A percentile compares a stretch with the other conserved stretches of the same genome.
Conservation (phyloP, 2,888 invertebrate genomes). For the Chalcis sispes region DNA sequence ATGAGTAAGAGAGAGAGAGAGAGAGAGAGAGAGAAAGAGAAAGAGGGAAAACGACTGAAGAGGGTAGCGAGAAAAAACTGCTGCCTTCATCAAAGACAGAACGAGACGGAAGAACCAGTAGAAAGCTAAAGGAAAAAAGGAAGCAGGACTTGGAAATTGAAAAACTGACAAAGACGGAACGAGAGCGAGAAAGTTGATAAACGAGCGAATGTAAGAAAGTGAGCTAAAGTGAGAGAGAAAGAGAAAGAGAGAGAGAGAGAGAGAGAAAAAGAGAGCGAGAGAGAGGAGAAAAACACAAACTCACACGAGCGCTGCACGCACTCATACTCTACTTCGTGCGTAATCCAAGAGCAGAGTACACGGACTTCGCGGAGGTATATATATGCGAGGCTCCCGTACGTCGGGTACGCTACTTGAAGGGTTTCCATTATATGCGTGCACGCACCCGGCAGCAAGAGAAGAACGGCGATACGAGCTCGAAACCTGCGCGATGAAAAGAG, state of each 20-base stretch:
- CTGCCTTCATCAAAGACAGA: slow-evolving; percentile 34
- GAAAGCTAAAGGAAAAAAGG: not conserved
- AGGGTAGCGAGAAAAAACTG: too few species aligned
- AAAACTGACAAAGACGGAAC: slow-evolving; percentile 30
- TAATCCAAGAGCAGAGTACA: slow-evolving; percentile 60
- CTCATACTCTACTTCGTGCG: slow-evolving; percentile 60
- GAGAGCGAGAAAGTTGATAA: slow-evolving; percentile 9
- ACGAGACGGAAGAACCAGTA: not conserved
- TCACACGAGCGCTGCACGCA: slow-evolving; percentile 56
- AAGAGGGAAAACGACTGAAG: too few species aligned
- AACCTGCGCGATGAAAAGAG: slow-evolving; percentile 49
- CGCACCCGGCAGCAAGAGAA: slow-evolving; percentile 54
- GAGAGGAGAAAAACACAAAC: not conserved
- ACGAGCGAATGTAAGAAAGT: slow-evolving; percentile 13
- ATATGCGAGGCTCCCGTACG: slow-evolving; percentile 48
- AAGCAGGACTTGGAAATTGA: slow-evolving; percentile 48
- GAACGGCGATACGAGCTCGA: slow-evolving; percentile 28
- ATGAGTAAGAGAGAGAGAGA: slow-evolving; percentile 17
- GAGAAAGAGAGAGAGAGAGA: slow-evolving; percentile 10
- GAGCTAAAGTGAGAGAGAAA: slow-evolving; percentile 4
- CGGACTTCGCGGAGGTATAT: slow-evolving; percentile 57
- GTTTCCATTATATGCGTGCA: slow-evolving; percentile 74
- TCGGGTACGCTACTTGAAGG: slow-evolving; percentile 73
- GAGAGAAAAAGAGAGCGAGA: slow-evolving; percentile 4
- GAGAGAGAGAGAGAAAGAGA: slow-evolving; percentile 46